Conservation (phyloP, 2,797 vertebrate species). For the Cacajao melanocephalus region DNA sequence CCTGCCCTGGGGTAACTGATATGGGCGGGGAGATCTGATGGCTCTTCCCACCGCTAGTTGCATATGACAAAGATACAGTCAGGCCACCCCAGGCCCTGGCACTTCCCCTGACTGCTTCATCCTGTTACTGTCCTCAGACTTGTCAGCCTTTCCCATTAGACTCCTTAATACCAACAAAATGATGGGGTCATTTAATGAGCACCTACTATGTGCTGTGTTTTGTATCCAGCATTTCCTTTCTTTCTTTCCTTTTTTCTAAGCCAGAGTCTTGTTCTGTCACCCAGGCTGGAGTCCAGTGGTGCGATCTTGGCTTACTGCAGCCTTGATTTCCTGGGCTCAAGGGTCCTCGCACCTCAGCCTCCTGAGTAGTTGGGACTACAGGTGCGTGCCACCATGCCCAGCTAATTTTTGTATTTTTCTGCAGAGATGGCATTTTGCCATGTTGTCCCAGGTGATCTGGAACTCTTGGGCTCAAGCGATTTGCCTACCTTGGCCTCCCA, state of each 20-base stretch:
- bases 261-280: background rate
- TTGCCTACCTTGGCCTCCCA: no score
- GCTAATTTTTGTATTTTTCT: background rate
- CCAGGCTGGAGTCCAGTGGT: background rate
- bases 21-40: background rate
- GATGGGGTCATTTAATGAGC: background rate
- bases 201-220: background rate
- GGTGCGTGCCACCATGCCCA: fast-evolving
- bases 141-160: background rate
- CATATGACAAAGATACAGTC: background rate
- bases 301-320: background rate
- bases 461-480: background rate
- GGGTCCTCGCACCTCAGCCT: background rate
- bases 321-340: background rate
- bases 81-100: background rate
- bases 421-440: background rate
- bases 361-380: background rate
- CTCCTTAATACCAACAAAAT: background rate
- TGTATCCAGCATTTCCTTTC: background rate
- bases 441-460: background rate
- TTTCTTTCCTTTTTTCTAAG: no score
- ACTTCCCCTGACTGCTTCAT: background rate
- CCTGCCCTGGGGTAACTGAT: background rate
- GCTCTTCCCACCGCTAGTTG: background rate
- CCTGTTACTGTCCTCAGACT: background rate